Evolutionary conservation across 2,113 vertebrate genomes (phyloP), one percentile per base, ranked within the genome.

Genomic region (Micromys minutus): DNA sequence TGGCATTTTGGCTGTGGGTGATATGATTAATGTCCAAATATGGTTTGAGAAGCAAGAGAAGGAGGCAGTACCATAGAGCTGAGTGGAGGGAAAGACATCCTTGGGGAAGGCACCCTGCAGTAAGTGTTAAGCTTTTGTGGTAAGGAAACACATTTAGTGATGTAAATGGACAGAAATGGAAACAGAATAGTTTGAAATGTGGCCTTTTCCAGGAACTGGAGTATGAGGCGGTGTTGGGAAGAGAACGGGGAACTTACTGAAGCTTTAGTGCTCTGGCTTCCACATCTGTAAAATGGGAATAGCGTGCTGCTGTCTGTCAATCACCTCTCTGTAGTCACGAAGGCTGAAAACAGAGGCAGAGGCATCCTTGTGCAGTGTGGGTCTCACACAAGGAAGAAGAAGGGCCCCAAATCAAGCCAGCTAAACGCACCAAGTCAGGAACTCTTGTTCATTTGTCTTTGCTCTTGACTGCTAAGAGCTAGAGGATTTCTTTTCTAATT

Each of bases 11-110:
- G 93, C 90, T 76, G 88, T 65, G 59, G 67, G 74, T 90, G 63
- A 87, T 34, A 39, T 63, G 94, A 97, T 95, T 90, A 61, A 97
- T 89, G 74, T 71, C 71, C 92, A 97, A 91, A 96, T 91, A 84
- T 2, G 50, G 76, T 57, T 90, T 94, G 74, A 52, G 89, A 93
- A 92, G 76, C 39, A 19, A 71, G 29, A 47, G 26, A 8, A n/a
- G 72, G 85, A 83, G 75, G 74, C 15, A 26, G 2, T 26, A 13
- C 52, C 42, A 61, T 72, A 1, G 19, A 47, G 39, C 10, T 83
- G 75, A 71, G 36, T 12, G 69, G 22, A 59, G 57, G 8, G n/a
- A 42, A 36, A 67, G 65, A 36, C 31, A 67, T 31, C 63, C 63
- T 65, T 36, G 63, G 9, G n/a, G 50, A 26, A 59, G 76, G 17